Evolutionary conservation across 30 jellyfish, hydroid and myxozoan genomes (phyloP).

Genomic region (Phacellophora camtschatica): DNA sequence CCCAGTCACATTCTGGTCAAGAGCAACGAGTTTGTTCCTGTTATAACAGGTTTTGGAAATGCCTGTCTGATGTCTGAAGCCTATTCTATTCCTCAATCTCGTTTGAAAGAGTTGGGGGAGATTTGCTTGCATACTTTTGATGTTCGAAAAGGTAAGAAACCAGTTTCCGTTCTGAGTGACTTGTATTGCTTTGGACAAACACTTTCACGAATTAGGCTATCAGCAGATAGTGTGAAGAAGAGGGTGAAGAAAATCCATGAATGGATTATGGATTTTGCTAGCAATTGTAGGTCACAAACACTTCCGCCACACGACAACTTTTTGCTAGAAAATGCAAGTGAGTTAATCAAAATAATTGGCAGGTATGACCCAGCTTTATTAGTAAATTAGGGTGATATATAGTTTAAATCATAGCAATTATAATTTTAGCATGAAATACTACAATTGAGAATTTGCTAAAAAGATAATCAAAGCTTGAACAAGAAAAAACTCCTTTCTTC

Average conservation of each 20-base stretch:
- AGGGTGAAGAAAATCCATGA: not conserved
- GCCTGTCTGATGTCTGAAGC: not conserved
- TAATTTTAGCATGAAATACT: too few species aligned
- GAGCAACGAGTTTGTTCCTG: not conserved
- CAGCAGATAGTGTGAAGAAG: not conserved
- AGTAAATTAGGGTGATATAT: too few species aligned
- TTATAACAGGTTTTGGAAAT: slow-evolving; percentile 3
- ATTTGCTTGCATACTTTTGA: not conserved
- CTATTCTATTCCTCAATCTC: not conserved
- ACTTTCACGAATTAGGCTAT: not conserved
- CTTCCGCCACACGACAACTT: not conserved
- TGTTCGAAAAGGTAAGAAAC: slow-evolving; percentile 1
- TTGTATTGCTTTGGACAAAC: not conserved
- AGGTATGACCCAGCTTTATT: not conserved
- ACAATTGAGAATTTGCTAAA: too few species aligned
- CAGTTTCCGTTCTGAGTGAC: not conserved
- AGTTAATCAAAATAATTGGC: not conserved
- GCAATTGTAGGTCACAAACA: not conserved
- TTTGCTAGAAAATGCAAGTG: not conserved
- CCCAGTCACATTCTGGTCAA: not conserved
- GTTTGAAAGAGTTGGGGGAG: not conserved
- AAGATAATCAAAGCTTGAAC: too few species aligned
- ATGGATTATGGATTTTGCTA: not conserved
- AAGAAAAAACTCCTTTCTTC: too few species aligned
- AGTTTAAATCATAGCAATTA: too few species aligned